These are phyloP conservation scores for Sciurus niger DNA, from an alignment of 2,113 vertebrate species.

Conservation along the genomic window DNA sequence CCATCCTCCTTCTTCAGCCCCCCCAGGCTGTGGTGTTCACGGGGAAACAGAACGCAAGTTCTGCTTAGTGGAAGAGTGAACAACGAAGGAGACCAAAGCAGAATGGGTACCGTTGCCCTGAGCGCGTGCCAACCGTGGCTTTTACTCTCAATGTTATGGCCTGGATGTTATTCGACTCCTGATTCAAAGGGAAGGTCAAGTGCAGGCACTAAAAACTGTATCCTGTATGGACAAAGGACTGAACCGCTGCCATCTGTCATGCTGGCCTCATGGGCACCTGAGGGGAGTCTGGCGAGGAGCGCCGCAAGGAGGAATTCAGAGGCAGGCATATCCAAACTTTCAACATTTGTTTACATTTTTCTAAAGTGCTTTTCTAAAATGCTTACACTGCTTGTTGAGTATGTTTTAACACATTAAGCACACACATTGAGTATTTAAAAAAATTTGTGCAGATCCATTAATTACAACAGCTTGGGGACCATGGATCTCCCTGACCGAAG, in stretches of 20 bases:
- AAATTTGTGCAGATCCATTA: not conserved
- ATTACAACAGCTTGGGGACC: not conserved
- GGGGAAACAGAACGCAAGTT: not conserved
- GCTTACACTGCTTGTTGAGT: not conserved
- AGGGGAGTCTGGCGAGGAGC: not conserved
- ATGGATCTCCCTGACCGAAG: not conserved
- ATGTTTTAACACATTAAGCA: not conserved
- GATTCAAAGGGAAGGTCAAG: not conserved
- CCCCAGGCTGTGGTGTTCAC: not conserved
- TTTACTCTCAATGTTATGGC: not conserved
- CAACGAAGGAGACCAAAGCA: not conserved
- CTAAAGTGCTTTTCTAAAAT: not conserved
- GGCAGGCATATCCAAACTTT: not conserved
- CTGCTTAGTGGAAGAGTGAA: not conserved
- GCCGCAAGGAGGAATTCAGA: fast-evolving
- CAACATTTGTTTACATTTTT: not conserved
- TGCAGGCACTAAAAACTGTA: not conserved
- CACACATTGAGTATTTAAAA: not conserved
- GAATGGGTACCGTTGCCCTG: too few species aligned
- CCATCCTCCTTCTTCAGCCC: not conserved
- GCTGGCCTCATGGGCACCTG: not conserved
- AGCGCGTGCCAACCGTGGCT: too few species aligned
- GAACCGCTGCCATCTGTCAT: too few species aligned
- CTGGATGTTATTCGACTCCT: not conserved
- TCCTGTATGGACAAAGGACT: fast-evolving